Base-by-base conservation (phyloP, 1,140 invertebrate species). In the Zaprionus vittiger region DNA sequence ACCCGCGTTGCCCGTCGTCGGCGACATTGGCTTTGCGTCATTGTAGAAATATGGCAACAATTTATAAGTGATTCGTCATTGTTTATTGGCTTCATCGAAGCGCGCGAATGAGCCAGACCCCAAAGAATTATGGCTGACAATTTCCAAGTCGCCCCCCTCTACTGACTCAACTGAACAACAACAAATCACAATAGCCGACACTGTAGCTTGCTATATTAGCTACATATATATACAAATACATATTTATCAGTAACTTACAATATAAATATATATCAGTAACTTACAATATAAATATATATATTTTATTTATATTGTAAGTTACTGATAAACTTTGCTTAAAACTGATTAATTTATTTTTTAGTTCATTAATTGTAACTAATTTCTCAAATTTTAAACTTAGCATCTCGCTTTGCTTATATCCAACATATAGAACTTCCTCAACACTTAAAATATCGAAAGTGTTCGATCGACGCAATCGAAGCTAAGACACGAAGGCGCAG, bases 41-140 rank as follows among this genome's bases (percentile, higher is more conserved):
- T 66, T 62, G 22, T 68, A 80, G 61, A 89, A 89, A 90, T 89
- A 90, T 89, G 79, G 79, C 84, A 79, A 89, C 84, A 89, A 89
- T 89, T 89, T 89, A 89, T 89, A 89, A 89, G 84, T 89, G 84
- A 89, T 89, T 81, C 85, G 80, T 89, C 85, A 90, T 84, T 90
- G 85, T 89, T 89, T 89, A 89, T 89, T 89, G 85, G 85, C 85
- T 84, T 69, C 85, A 81, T 89, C 85, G 85, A 89, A 75, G 77
- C 80, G 77, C 77, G 77, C 41, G 41, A 79, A 67, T 66, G 70
- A 80, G 74, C 74, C 81, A 79, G 72, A 73, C 20, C 68, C 68
- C 72, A 69, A 73, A 74, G 73, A 89, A 90, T 74, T 90, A 89
- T 89, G 81, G 85, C 76, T 73, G 73, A 71, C 85, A 81, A 81